These are phyloP conservation scores for Coelopa frigida DNA, from an alignment of 1,140 invertebrate species.

Conservation along the genomic window DNA sequence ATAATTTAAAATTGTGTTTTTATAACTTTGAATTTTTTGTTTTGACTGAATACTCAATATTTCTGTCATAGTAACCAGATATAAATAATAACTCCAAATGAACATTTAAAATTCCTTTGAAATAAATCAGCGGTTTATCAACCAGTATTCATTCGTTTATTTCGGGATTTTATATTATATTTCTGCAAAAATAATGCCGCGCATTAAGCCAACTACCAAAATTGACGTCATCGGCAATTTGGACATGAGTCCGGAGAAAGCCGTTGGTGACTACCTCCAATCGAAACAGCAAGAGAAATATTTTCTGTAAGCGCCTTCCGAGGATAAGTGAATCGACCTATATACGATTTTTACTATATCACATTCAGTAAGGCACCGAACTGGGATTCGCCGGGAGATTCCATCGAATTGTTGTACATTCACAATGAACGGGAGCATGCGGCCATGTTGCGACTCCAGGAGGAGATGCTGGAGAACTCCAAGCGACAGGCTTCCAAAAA, in stretches of 20 bases:
- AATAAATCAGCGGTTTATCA: no score
- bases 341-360: not conserved
- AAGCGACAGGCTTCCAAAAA: constrained; percentile 25
- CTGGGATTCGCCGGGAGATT: constrained; percentile 31
- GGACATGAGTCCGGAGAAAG: constrained; percentile 37
- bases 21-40: constrained; percentile 8
- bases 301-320: constrained; percentile 28
- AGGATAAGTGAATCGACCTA: not conserved
- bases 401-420: constrained; percentile 33
- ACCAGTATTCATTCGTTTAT: constrained; percentile 6
- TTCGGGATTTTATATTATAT: constrained; percentile 7
- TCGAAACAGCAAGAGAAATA: constrained; percentile 34
- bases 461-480: constrained; percentile 28
- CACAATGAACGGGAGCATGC: constrained; percentile 35
- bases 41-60: constrained; percentile 7
- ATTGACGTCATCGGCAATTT: constrained; percentile 40
- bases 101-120: no score
- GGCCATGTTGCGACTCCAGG: constrained; percentile 28
- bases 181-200: constrained; percentile 26
- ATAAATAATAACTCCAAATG: constrained; percentile 8
- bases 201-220: constrained; percentile 34
- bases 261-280: constrained; percentile 28
- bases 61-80: constrained; percentile 4
- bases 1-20: not conserved
- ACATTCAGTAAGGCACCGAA: constrained; percentile 35